Conservation (phyloP, 2,888 invertebrate species). For the Cacoxenus indagator region DNA sequence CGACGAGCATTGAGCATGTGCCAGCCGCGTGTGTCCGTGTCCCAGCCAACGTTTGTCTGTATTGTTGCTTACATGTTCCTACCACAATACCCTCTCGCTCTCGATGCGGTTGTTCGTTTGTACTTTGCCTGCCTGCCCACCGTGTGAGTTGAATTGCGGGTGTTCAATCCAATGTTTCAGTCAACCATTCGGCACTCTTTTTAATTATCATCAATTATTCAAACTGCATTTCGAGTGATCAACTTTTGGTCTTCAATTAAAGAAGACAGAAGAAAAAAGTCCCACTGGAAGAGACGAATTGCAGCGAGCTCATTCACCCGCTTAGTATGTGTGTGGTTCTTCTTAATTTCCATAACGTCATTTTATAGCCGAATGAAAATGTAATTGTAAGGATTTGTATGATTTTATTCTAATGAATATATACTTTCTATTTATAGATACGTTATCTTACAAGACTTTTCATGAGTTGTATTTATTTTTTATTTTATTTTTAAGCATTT, state of each 20-base stretch:
- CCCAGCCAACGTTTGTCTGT: background rate
- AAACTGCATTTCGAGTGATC: slow-evolving; percentile 70
- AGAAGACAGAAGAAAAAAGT: slow-evolving; percentile 31
- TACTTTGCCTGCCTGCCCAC: background rate
- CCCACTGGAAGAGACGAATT: background rate
- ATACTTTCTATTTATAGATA: too few relatives aligned
- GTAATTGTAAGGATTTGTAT: too few relatives aligned
- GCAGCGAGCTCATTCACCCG: background rate
- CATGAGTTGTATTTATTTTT: too few relatives aligned
- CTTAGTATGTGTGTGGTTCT: background rate
- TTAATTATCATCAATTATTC: slow-evolving; percentile 71
- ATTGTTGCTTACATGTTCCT: too few relatives aligned
- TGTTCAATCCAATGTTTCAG: slow-evolving; percentile 20
- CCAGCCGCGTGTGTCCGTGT: slow-evolving; percentile 10
- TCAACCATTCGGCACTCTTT: slow-evolving; percentile 45
- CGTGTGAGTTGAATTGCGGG: background rate
- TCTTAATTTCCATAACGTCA: too few relatives aligned
- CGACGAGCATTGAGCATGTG: slow-evolving; percentile 12
- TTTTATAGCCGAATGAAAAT: too few relatives aligned
- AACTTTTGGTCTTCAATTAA: slow-evolving; percentile 65
- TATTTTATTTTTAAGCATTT: too few relatives aligned
- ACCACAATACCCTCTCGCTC: background rate
- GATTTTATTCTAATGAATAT: too few relatives aligned
- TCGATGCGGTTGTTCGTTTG: slow-evolving; percentile 1
- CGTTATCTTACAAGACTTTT: too few relatives aligned